A percentile compares a stretch with the other conserved stretches of the same genome.
phyloP scores from a whole-genome alignment of 2,888 invertebrate species.

The Syrista parreyssii region DNA sequence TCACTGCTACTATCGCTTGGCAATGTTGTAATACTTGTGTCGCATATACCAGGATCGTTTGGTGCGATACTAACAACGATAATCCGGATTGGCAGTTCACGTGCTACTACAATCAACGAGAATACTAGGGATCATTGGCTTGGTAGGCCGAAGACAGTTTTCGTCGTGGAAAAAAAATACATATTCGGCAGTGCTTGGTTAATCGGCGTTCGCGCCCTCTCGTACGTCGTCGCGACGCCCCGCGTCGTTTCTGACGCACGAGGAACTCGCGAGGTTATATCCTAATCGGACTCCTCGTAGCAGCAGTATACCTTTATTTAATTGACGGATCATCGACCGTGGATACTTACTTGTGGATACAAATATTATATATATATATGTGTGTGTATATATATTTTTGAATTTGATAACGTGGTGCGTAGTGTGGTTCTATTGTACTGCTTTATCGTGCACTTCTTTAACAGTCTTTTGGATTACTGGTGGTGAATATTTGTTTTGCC shows the following conservation, averaged over 20 bases:
- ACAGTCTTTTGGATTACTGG: slow-evolving; percentile 9
- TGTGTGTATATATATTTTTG: neutral
- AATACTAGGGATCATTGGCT: too few species aligned
- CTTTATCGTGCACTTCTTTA: neutral
- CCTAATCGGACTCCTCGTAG: neutral
- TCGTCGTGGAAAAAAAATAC: too few species aligned
- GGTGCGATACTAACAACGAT: too few species aligned
- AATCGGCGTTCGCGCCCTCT: slow-evolving; percentile 34
- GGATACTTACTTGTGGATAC: neutral
- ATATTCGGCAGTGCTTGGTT: slow-evolving; percentile 46
- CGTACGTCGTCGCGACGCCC: neutral
- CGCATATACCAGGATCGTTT: too few species aligned
- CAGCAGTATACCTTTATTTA: too few species aligned
- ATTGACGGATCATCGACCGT: neutral
- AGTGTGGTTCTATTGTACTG: too few species aligned
- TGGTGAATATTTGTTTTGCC: neutral
- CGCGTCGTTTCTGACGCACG: slow-evolving; percentile 1
- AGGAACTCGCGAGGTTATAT: neutral
- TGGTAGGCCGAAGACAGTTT: too few species aligned
- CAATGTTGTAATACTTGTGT: too few species aligned
- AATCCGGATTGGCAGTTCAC: too few species aligned
- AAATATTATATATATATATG: neutral
- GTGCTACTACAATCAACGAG: too few species aligned
- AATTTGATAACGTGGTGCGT: neutral
- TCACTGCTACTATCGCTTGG: too few species aligned